A percentile compares a stretch with the other conserved stretches of the same genome.
These are phyloP conservation scores for Philaethria dido DNA, from an alignment of 2,888 invertebrate genomes.

Conservation along the genomic window DNA sequence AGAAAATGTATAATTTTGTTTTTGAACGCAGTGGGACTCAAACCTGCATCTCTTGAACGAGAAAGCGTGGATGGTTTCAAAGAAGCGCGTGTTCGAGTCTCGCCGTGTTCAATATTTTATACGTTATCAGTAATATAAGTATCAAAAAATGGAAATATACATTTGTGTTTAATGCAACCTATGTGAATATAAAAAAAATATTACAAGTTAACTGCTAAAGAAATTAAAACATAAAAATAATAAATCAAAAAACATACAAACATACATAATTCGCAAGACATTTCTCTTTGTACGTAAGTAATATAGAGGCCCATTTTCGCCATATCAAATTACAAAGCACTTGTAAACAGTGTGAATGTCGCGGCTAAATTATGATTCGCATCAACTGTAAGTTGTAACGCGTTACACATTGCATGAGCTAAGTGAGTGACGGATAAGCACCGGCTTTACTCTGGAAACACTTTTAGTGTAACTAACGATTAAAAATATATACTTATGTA, in stretches of 20 bases:
- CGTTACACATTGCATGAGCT: slow-evolving; percentile 38
- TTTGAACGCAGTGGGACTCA: no score
- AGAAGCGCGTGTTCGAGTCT: no score
- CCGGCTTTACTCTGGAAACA: slow-evolving; percentile 33
- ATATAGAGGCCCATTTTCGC: slow-evolving; percentile 35
- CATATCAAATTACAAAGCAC: slow-evolving; percentile 41
- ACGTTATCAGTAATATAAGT: no score
- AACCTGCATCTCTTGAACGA: no score
- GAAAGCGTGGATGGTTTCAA: no score
- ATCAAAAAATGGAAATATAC: no score
- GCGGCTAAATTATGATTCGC: slow-evolving; percentile 42
- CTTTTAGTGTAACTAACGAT: slow-evolving; percentile 32
- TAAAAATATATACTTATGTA: slow-evolving; percentile 8
- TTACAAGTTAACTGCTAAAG: no score
- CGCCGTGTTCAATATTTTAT: no score
- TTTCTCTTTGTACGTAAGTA: slow-evolving; percentile 30
- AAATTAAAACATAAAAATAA: background rate
- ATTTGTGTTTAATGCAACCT: background rate
- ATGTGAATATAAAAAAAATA: no score
- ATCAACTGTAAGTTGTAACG: slow-evolving; percentile 33
- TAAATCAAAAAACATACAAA: background rate
- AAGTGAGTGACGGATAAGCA: slow-evolving; percentile 40
- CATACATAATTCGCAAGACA: slow-evolving; percentile 33
- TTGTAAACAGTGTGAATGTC: slow-evolving; percentile 37
- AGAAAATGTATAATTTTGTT: no score